Evolutionary conservation across 1,140 invertebrate species (phyloP).

Genomic region (Littorina saxatilis): DNA sequence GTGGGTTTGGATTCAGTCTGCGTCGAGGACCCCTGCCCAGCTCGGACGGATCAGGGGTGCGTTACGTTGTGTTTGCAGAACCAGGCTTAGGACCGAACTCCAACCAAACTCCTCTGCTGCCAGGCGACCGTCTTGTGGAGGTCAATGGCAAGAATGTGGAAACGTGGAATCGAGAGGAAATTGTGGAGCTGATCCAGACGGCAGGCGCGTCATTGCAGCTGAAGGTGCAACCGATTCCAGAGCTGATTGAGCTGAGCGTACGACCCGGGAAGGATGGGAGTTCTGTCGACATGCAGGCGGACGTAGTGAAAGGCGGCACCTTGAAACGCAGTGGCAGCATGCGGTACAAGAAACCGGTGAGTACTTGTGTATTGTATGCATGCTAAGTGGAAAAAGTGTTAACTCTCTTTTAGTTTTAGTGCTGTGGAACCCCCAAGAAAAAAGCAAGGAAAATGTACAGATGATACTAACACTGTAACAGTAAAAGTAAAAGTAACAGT

Average conservation of each 20-base stretch:
- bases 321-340: constrained; percentile 84
- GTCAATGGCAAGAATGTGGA: constrained; percentile 92
- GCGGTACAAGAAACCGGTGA: constrained; percentile 67
- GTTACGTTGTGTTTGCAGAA: constrained; percentile 86
- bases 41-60: constrained; percentile 54
- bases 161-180: constrained; percentile 90
- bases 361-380: constrained; percentile 23
- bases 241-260: constrained; percentile 85
- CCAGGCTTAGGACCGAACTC: constrained; percentile 82
- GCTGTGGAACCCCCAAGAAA: too few species aligned
- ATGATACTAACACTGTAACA: too few species aligned
- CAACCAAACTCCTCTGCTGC: constrained; percentile 88
- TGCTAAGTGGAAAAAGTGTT: too few species aligned
- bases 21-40: constrained; percentile 81
- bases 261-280: constrained; percentile 68
- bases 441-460: too few species aligned
- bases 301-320: constrained; percentile 86
- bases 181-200: constrained; percentile 93
- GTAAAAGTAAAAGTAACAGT: too few species aligned
- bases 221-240: constrained; percentile 82
- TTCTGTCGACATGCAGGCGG: constrained; percentile 80
- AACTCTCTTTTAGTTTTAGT: too few species aligned
- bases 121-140: constrained; percentile 93
- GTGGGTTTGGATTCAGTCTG: constrained; percentile 96
- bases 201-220: constrained; percentile 89